phyloP scores from a whole-genome alignment of 2,888 invertebrate genomes.

The Ypsolopha scabrella region DNA sequence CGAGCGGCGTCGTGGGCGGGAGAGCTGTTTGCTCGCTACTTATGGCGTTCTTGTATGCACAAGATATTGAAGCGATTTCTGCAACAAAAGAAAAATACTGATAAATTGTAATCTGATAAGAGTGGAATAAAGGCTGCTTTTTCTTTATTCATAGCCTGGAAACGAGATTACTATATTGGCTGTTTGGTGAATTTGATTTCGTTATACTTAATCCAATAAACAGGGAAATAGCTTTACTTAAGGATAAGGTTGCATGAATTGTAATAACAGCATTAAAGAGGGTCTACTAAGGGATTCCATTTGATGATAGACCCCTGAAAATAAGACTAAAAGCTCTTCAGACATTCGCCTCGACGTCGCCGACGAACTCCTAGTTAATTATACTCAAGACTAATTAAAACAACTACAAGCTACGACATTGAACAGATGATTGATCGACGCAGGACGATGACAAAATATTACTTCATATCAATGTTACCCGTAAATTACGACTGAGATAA shows the following conservation, averaged over 20 bases:
- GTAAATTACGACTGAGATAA: neutral
- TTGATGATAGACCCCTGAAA: too few species aligned
- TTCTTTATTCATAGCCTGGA: too few species aligned
- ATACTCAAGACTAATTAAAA: conserved; percentile 9
- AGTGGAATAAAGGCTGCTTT: neutral
- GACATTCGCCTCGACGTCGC: too few species aligned
- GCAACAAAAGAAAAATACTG: conserved; percentile 50
- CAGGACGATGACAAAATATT: conserved; percentile 13
- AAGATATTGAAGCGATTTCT: conserved; percentile 62
- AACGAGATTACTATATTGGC: too few species aligned
- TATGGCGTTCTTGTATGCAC: conserved; percentile 58
- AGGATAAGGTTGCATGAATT: too few species aligned
- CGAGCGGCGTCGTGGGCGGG: conserved; percentile 48
- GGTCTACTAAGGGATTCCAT: too few species aligned
- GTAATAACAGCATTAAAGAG: too few species aligned
- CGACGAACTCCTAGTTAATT: too few species aligned
- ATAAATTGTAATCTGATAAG: conserved; percentile 26
- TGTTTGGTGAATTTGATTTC: too few species aligned
- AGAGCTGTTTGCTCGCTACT: conserved; percentile 46
- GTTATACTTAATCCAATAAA: too few species aligned
- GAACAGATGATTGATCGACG: conserved; percentile 7
- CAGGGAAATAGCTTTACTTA: too few species aligned
- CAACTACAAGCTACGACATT: conserved; percentile 2
- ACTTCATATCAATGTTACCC: conserved; percentile 2
- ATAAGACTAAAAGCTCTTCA: too few species aligned